Evolutionary conservation across 2,888 invertebrate species (phyloP), one percentile per base, ranked within the genome.

Genomic region (Cryptocheilus praepositus): DNA sequence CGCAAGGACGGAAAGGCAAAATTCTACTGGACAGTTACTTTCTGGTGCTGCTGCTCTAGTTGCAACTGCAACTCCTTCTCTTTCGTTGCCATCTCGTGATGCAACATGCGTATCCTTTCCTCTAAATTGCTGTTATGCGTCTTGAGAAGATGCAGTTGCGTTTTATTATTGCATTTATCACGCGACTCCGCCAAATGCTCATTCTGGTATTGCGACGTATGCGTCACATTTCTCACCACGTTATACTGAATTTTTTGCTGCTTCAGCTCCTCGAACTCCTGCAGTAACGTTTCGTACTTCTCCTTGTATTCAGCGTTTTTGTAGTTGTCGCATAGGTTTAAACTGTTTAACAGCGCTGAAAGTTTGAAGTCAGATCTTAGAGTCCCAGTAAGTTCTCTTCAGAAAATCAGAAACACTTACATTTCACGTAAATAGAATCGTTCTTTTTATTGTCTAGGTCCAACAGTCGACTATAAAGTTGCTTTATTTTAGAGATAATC

Each of bases 251-350:
- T 68, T 15, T 67, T 53, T 71, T 90, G 89, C 54, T 88, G 84
- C 85, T 93, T 94, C 75, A 92, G 93, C 49, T 90, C 87, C 73
- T 96, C 95, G 82, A 93, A 93, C 79, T 95, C 94, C 51, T 91
- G 90, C 76, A 91, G 92, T 19, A 94, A 84, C 36, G 86, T 89
- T 16, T 92, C 92, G 56, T 92, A 90, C 74, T 94, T 94, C 63
- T 93, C 92, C 79, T 91, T 91, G 80, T 94, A 95, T 63, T 89
- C 89, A 49, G 77, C 59, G 61, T 87, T 83, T 64, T 86, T 75
- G 68, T 83, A 81, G 13, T 76, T 77, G 46, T 85, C 83, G 21
- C 73, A 76, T 4, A 89, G 71, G 60, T 83, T 82, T 16, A 87
- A 74, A 61, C 74, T 83, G 46, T 77, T 90, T 36, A 93, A 84